These are phyloP conservation scores for Fulica atra DNA, from an alignment of 2,113 vertebrate species.

Conservation along the genomic window DNA sequence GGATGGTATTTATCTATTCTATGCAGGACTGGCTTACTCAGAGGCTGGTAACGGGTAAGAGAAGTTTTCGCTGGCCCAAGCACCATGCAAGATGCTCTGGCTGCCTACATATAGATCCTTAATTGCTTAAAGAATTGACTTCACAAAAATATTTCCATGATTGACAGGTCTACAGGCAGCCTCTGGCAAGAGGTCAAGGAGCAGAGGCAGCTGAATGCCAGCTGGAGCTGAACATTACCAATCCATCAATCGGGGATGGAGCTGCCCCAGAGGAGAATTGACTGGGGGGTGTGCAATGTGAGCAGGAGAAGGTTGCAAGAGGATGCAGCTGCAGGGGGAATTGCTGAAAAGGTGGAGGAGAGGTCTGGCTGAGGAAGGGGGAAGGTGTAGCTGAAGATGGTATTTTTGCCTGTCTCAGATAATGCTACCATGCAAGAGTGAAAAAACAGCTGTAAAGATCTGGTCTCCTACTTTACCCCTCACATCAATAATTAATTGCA, in stretches of 20 bases:
- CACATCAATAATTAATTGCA: background rate
- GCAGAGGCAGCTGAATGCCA: background rate
- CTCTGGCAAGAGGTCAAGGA: background rate
- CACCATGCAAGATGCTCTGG: background rate
- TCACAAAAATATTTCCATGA: background rate
- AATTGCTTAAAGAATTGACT: slow-evolving; percentile 1
- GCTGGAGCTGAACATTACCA: background rate
- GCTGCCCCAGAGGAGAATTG: background rate
- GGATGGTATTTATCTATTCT: slow-evolving; percentile 48
- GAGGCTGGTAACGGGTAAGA: background rate
- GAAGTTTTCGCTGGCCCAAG: slow-evolving; percentile 4
- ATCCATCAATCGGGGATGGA: background rate
- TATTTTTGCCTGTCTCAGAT: background rate
- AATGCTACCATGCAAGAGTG: background rate
- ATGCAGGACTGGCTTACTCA: slow-evolving; percentile 19
- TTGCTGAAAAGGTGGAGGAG: background rate
- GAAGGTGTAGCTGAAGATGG: background rate
- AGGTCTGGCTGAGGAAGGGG: background rate
- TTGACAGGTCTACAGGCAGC: background rate
- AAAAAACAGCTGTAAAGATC: background rate
- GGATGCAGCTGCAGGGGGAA: background rate
- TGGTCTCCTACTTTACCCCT: background rate
- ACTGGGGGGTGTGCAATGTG: background rate
- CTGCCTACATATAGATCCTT: background rate
- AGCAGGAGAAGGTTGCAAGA: background rate